Percentiles rank a stretch among this genome's conserved stretches.
These are phyloP conservation scores for Chaetops frenatus DNA, from an alignment of 2,113 vertebrate genomes.

Conservation along the genomic window DNA sequence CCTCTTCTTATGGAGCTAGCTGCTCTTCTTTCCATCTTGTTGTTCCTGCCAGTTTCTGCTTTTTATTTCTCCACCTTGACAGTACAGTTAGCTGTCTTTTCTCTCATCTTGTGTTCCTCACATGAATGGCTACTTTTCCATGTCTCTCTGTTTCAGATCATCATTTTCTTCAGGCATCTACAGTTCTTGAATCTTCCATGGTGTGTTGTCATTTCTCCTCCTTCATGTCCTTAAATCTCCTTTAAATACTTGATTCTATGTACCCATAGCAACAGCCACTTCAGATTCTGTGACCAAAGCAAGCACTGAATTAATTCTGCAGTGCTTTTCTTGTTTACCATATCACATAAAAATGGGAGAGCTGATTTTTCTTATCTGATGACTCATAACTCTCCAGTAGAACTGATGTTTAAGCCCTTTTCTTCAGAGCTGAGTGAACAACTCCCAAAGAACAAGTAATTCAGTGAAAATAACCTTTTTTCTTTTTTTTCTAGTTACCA, in stretches of 20 bases:
- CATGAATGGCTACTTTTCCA: not conserved
- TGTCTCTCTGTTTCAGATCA: not conserved
- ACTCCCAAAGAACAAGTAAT: not conserved
- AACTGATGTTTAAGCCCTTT: not conserved
- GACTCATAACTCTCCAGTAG: not conserved
- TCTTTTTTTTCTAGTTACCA: not conserved
- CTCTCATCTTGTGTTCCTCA: not conserved
- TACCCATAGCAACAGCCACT: constrained; percentile 48
- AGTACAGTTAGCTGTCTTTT: not conserved
- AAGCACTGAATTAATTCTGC: constrained; percentile 14
- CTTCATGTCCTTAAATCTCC: constrained; percentile 3
- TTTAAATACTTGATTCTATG: not conserved
- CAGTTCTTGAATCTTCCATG: not conserved
- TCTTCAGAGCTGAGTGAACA: not conserved
- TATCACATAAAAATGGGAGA: not conserved
- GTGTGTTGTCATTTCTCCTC: not conserved
- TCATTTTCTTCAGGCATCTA: not conserved
- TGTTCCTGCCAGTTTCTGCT: not conserved
- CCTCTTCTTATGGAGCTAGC: not conserved
- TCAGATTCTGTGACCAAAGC: constrained; percentile 31
- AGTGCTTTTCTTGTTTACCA: constrained; percentile 40
- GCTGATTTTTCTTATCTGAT: constrained; percentile 20
- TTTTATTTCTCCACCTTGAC: not conserved
- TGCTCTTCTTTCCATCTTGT: not conserved
- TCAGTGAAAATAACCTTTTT: not conserved